Evolutionary conservation across 2,888 invertebrate species (phyloP).

Genomic region (Cheilosia variabilis): DNA sequence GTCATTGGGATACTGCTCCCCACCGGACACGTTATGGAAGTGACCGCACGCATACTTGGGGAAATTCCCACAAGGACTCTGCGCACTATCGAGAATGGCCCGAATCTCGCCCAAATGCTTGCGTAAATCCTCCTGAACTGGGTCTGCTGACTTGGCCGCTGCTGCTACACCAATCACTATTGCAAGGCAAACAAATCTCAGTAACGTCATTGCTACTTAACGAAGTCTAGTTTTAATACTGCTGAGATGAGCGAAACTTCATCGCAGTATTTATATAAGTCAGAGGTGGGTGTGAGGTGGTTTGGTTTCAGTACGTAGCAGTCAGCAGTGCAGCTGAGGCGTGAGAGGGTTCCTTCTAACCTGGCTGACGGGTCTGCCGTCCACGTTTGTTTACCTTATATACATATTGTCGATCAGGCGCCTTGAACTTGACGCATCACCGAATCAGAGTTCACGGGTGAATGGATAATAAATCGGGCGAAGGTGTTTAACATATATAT

Average conservation of each 20-base stretch:
- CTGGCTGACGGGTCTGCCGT: slow-evolving; percentile 53
- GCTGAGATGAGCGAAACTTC: slow-evolving; percentile 40
- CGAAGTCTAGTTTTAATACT: slow-evolving; percentile 55
- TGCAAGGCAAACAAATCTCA: slow-evolving; percentile 4
- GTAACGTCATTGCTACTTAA: slow-evolving; percentile 52
- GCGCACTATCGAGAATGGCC: slow-evolving; percentile 52
- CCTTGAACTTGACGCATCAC: slow-evolving; percentile 70
- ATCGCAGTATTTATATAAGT: slow-evolving; percentile 67
- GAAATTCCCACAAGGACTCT: slow-evolving; percentile 62
- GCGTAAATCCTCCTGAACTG: slow-evolving; percentile 42
- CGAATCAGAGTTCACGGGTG: slow-evolving; percentile 60
- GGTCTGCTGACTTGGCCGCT: slow-evolving; percentile 27
- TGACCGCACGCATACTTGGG: slow-evolving; percentile 65
- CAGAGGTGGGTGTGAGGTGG: not conserved
- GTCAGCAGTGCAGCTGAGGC: not conserved
- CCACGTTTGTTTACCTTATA: slow-evolving; percentile 31
- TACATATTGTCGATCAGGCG: not conserved
- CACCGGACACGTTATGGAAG: slow-evolving; percentile 41
- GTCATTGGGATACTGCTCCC: slow-evolving; percentile 65
- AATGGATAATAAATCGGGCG: slow-evolving; percentile 47
- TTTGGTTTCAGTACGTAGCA: not conserved
- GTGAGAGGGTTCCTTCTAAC: slow-evolving; percentile 37
- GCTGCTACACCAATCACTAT: slow-evolving; percentile 2
- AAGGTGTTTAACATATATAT: not conserved
- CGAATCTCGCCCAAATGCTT: slow-evolving; percentile 59